A percentile compares a stretch with the other conserved stretches of the same genome.
phyloP scores from a whole-genome alignment of 2,888 invertebrate genomes.

The Diloba caeruleocephala region DNA sequence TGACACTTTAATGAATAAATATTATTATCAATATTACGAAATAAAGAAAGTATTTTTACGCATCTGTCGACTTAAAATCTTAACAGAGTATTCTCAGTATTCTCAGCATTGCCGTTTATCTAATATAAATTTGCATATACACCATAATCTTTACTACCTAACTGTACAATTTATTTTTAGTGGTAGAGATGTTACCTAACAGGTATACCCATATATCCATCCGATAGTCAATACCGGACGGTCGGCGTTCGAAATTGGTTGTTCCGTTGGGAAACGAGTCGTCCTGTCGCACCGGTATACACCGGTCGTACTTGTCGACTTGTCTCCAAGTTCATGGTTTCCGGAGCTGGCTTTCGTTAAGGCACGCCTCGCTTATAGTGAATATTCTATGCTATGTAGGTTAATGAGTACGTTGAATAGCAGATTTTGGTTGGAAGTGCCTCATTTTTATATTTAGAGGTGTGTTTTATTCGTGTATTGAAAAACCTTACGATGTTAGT shows the following conservation, averaged over 20 bases:
- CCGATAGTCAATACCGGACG: conserved; percentile 48
- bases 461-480: too few species aligned
- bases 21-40: too few species aligned
- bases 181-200: conserved; percentile 39
- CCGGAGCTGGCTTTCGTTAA: conserved; percentile 52
- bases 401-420: conserved; percentile 11
- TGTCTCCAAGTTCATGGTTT: conserved; percentile 51
- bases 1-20: too few species aligned
- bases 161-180: conserved; percentile 33
- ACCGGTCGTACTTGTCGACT: conserved; percentile 39
- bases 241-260: conserved; percentile 66
- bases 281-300: conserved; percentile 58
- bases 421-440: background rate
- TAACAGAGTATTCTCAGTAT: too few species aligned
- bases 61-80: too few species aligned
- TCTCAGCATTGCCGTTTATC: too few species aligned
- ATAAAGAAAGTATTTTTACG: too few species aligned
- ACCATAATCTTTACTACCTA: conserved; percentile 2
- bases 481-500: too few species aligned
- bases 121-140: conserved; percentile 7
- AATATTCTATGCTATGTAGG: conserved; percentile 28
- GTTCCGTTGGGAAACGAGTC: conserved; percentile 74
- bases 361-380: conserved; percentile 26
- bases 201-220: conserved; percentile 35
- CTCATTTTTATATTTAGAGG: too few species aligned